Evolutionary conservation across 2,797 vertebrate species (phyloP).

Genomic region (Mormyrus hasselquistii): DNA sequence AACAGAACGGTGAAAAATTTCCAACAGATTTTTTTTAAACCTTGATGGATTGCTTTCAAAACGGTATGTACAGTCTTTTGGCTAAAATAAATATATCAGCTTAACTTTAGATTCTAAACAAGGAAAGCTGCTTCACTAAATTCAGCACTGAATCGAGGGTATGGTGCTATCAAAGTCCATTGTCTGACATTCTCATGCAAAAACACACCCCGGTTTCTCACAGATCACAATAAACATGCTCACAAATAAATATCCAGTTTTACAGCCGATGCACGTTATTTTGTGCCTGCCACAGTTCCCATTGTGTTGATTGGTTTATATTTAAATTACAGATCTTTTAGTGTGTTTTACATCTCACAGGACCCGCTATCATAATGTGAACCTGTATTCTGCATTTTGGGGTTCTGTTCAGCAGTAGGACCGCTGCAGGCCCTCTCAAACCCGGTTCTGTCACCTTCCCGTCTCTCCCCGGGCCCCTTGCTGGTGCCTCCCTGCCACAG

Average conservation of each 20-base stretch:
- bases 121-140: neutral
- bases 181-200: neutral
- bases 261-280: neutral
- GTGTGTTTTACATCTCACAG: neutral
- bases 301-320: neutral
- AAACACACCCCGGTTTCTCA: neutral
- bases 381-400: neutral
- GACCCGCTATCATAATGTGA: neutral
- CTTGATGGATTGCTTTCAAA: conserved; percentile 20
- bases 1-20: conserved; percentile 7
- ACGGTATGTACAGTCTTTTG: neutral
- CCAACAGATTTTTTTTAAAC: conserved; percentile 10
- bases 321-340: neutral
- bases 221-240: neutral
- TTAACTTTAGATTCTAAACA: neutral
- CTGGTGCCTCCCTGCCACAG: neutral
- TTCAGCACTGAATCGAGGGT: neutral
- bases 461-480: neutral
- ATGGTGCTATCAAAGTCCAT: neutral
- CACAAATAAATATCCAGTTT: neutral
- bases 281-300: neutral
- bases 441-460: neutral
- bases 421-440: neutral
- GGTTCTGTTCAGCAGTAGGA: neutral
- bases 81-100: neutral